Percentiles rank a stretch among this genome's conserved stretches.
Conservation (phyloP, 1,140 invertebrate genomes). For the Drosophila hydei region DNA sequence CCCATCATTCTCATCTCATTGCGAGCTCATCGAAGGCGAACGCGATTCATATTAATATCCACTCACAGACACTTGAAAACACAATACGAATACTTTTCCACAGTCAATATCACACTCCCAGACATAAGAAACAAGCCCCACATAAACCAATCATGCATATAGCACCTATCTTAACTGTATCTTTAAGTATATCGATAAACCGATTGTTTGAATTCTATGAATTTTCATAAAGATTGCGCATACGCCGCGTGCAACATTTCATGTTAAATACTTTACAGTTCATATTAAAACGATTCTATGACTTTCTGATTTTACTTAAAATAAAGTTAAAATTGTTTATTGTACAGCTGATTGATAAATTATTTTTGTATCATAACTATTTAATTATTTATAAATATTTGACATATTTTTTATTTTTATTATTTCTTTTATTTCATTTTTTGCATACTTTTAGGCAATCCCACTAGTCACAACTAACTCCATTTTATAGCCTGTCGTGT, state of each 20-base stretch:
- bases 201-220: conserved; percentile 1
- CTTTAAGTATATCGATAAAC: conserved; percentile 12
- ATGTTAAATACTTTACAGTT: conserved; percentile 6
- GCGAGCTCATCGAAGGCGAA: conserved; percentile 55
- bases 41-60: conserved; percentile 28
- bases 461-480: conserved; percentile 83
- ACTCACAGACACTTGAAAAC: conserved; percentile 31
- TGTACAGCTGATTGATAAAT: conserved; percentile 7
- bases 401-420: conserved; percentile 21
- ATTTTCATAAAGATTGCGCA: conserved; percentile 40
- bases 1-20: conserved; percentile 59
- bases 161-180: conserved; percentile 20
- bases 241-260: conserved; percentile 40
- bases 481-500: conserved; percentile 61
- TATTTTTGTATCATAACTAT: conserved; percentile 21
- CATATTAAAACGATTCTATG: background rate
- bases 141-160: conserved; percentile 54
- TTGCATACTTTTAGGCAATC: conserved; percentile 81
- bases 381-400: conserved; percentile 18
- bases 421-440: conserved; percentile 47
- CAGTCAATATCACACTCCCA: conserved; percentile 63
- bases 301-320: background rate
- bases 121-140: conserved; percentile 29
- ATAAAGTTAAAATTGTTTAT: background rate
- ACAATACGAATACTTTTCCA: conserved; percentile 39